Conservation (phyloP, 2,797 vertebrate genomes). For the Apogon hyalosoma region DNA sequence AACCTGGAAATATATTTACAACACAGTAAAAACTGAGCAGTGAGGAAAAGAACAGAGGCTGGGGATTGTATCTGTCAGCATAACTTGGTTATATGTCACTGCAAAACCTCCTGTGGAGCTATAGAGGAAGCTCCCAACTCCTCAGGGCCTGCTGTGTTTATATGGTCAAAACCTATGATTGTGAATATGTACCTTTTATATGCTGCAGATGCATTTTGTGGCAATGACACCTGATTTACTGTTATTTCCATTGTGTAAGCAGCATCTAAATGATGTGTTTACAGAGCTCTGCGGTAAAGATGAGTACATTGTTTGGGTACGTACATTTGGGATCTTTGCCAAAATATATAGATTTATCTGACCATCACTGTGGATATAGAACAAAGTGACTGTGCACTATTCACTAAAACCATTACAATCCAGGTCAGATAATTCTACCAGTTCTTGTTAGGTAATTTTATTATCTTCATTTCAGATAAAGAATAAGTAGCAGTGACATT, state of each 20-base stretch:
- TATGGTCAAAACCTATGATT: constrained; percentile 50
- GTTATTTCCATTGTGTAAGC: constrained; percentile 2
- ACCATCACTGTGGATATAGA: background rate
- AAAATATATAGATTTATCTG: background rate
- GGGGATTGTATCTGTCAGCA: constrained; percentile 13
- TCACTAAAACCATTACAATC: background rate
- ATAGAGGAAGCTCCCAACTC: background rate
- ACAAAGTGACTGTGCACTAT: background rate
- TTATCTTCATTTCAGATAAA: background rate
- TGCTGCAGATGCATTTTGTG: constrained; percentile 22
- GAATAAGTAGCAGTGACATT: background rate
- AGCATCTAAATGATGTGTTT: constrained; percentile 1
- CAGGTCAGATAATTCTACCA: constrained; percentile 5
- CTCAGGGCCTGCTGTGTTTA: constrained; percentile 50
- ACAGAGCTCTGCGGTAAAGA: background rate
- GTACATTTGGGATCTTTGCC: no score
- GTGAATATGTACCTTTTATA: constrained; percentile 42
- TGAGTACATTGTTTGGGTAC: background rate
- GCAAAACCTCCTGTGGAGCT: constrained; percentile 38
- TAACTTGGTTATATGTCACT: constrained; percentile 57
- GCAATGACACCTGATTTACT: constrained; percentile 1
- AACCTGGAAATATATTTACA: constrained; percentile 41
- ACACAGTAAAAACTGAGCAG: constrained; percentile 19
- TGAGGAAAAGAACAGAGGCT: constrained; percentile 6
- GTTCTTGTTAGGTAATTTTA: background rate